Evolutionary conservation across 2,797 vertebrate species (phyloP).

Genomic region (Lophius americanus): DNA sequence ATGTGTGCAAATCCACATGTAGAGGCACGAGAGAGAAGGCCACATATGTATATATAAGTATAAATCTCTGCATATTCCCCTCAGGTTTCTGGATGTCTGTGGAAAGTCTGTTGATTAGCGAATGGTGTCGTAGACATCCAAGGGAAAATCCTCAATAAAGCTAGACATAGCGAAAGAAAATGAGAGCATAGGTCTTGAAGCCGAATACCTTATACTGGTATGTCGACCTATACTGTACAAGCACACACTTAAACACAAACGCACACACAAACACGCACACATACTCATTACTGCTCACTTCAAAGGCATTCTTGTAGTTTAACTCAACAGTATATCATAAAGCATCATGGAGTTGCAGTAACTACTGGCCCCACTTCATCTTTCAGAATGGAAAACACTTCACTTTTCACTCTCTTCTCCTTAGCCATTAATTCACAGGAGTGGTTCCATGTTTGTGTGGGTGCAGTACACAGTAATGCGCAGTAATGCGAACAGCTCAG

Average conservation of each 20-base stretch:
- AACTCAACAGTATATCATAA: conserved; percentile 55
- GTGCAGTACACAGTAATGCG: not conserved
- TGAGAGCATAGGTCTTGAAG: not conserved
- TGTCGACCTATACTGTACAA: conserved; percentile 10
- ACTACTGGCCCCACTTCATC: conserved; percentile 43
- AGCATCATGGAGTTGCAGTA: conserved; percentile 38
- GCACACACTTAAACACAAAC: conserved; percentile 1
- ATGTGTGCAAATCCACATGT: conserved; percentile 18
- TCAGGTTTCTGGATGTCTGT: not conserved
- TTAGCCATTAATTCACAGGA: conserved; percentile 35
- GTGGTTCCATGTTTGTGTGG: not conserved
- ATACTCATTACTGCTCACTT: conserved; percentile 52
- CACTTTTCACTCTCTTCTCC: conserved; percentile 15
- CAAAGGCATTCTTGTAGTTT: conserved; percentile 69
- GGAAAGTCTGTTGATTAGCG: not conserved
- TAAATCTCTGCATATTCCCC: too few relatives aligned
- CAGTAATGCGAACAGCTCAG: conserved; percentile 11
- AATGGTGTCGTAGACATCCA: not conserved
- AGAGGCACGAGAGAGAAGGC: not conserved
- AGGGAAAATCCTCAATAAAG: conserved; percentile 8
- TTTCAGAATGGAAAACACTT: conserved; percentile 43
- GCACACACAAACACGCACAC: conserved; percentile 19
- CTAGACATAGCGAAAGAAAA: not conserved
- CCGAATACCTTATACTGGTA: conserved; percentile 5
- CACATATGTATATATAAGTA: not conserved